Evolutionary conservation across 2,797 vertebrate genomes (phyloP).

Genomic region (Sebastes paucispinis): DNA sequence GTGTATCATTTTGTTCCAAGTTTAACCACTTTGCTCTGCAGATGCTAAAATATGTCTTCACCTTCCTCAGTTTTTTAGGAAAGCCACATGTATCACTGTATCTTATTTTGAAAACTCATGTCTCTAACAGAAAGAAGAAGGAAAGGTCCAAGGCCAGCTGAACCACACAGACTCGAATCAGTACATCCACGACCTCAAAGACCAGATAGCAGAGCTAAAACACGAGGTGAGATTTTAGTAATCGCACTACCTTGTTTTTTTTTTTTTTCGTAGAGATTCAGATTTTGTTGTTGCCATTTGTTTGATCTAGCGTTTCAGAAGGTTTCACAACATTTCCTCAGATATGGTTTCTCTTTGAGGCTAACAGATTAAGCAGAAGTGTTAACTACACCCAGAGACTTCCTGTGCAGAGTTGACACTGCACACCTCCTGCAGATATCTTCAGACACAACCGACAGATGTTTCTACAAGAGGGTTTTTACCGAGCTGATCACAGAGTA

Average conservation of each 20-base stretch:
- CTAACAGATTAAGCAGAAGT: constrained; percentile 68
- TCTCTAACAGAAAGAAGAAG: constrained; percentile 94
- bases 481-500: background rate
- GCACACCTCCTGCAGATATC: constrained; percentile 27
- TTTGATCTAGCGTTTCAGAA: constrained; percentile 33
- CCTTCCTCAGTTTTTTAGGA: background rate
- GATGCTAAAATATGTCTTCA: background rate
- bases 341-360: constrained; percentile 62
- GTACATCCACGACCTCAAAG: constrained; percentile 95
- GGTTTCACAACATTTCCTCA: constrained; percentile 59
- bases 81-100: background rate
- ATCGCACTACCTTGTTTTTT: background rate
- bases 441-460: constrained; percentile 4
- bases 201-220: constrained; percentile 94
- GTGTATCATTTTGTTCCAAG: background rate
- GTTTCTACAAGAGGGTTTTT: background rate
- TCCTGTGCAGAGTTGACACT: constrained; percentile 71
- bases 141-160: constrained; percentile 94
- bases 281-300: constrained; percentile 20
- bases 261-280: background rate
- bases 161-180: constrained; percentile 95
- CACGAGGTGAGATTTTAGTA: constrained; percentile 88
- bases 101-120: background rate
- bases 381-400: constrained; percentile 83
- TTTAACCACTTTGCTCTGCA: background rate